phyloP scores from a whole-genome alignment of 2,888 invertebrate genomes.

The Drosophila macrospina region DNA sequence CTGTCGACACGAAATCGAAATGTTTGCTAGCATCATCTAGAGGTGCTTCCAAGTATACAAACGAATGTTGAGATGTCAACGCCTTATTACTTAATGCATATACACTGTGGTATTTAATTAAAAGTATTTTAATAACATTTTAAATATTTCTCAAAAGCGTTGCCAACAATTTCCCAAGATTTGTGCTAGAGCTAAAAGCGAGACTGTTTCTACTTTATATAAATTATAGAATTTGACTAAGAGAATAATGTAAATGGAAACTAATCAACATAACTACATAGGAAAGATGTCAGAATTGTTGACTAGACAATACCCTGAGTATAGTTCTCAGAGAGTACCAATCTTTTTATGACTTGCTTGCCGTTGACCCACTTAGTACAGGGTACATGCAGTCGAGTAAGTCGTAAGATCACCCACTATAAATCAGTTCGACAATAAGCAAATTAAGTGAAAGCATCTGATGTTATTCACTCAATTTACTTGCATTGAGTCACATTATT shows the following conservation, averaged over 20 bases:
- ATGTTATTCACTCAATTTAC: conserved; percentile 42
- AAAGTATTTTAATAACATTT: conserved; percentile 38
- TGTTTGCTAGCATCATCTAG: conserved; percentile 14
- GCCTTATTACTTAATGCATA: conserved; percentile 24
- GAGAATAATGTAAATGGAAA: not conserved
- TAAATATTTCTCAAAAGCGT: conserved; percentile 25
- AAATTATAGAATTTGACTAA: not conserved
- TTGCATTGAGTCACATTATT: conserved; percentile 43
- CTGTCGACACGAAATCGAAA: conserved; percentile 19
- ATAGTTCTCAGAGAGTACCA: not conserved
- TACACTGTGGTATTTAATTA: conserved; percentile 28
- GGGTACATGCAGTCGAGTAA: not conserved
- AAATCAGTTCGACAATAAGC: conserved; percentile 14
- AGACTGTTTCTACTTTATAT: not conserved
- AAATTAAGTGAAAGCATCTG: conserved; percentile 43
- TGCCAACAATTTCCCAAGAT: conserved; percentile 39
- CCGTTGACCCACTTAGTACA: not conserved
- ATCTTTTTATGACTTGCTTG: no score
- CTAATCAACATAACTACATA: not conserved
- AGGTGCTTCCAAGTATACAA: not conserved
- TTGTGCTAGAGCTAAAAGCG: not conserved
- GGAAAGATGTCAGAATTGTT: not conserved
- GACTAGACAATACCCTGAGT: not conserved
- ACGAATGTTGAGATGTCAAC: conserved; percentile 42
- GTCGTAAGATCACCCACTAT: not conserved